Conservation (phyloP, 2,797 vertebrate genomes). For the Molossus molossus region DNA sequence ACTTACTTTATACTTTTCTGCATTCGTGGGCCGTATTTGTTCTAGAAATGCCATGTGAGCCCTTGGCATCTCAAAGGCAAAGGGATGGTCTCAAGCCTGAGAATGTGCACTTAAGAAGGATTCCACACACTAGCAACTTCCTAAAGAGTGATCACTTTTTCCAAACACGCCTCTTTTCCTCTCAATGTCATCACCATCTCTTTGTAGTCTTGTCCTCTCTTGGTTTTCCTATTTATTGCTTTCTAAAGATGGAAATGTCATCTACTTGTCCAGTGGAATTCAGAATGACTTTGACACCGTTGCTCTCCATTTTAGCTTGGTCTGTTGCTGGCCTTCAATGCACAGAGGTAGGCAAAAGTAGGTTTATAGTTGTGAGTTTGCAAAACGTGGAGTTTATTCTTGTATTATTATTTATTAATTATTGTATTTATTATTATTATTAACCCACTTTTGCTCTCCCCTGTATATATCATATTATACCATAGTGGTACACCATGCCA, state of each 20-base stretch:
- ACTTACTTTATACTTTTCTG: not conserved
- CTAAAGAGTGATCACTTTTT: not conserved
- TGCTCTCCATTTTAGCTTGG: not conserved
- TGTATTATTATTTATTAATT: not conserved
- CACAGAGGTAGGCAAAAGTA: not conserved
- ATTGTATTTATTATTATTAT: not conserved
- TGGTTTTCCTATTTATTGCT: slow-evolving; percentile 11
- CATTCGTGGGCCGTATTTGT: not conserved
- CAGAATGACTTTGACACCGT: not conserved
- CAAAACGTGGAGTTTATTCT: not conserved
- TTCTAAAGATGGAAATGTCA: not conserved
- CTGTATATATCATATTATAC: not conserved
- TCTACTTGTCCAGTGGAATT: not conserved
- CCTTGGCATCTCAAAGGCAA: slow-evolving; percentile 38
- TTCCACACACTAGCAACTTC: not conserved
- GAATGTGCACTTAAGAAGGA: not conserved
- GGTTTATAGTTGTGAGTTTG: not conserved
- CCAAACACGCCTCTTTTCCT: not conserved
- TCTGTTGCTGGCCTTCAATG: not conserved
- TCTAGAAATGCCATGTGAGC: slow-evolving; percentile 21
- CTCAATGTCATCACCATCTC: not conserved
- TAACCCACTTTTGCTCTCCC: not conserved
- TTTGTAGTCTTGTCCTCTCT: not conserved
- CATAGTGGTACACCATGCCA: not conserved
- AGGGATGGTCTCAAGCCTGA: not conserved